These are phyloP conservation scores for Gobionotothen gibberifrons DNA, from an alignment of 2,797 vertebrate genomes.

Conservation along the genomic window DNA sequence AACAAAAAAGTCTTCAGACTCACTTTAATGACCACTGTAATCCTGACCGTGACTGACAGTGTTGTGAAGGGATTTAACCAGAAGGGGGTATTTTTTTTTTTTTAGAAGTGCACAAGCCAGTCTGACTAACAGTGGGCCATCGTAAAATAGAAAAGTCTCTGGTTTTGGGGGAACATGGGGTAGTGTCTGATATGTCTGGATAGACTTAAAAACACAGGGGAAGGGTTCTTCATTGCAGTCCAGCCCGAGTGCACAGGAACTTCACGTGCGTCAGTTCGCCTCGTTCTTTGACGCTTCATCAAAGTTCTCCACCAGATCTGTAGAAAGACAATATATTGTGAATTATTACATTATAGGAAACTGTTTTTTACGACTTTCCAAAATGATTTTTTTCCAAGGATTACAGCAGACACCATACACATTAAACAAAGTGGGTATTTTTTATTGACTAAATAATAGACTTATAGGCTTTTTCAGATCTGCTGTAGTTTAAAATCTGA, in stretches of 20 bases:
- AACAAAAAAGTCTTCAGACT: slow-evolving; percentile 85
- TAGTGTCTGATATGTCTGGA: slow-evolving; percentile 68
- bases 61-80: slow-evolving; percentile 63
- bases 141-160: slow-evolving; percentile 91
- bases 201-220: slow-evolving; percentile 78
- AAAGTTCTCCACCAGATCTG: slow-evolving; percentile 98
- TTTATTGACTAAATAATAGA: not conserved
- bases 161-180: slow-evolving; percentile 33
- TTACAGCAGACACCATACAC: not conserved
- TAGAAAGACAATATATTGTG: slow-evolving; percentile 37
- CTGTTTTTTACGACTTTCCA: not conserved
- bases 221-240: slow-evolving; percentile 88
- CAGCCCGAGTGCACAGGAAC: slow-evolving; percentile 67
- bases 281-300: slow-evolving; percentile 97
- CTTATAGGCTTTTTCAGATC: too few relatives aligned
- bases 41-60: slow-evolving; percentile 61
- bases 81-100: slow-evolving; percentile 57
- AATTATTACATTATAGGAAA: not conserved
- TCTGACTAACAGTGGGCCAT: slow-evolving; percentile 84
- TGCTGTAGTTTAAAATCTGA: not conserved
- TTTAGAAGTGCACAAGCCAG: slow-evolving; percentile 87
- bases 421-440: not conserved
- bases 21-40: slow-evolving; percentile 83
- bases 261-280: slow-evolving; percentile 87
- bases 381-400: not conserved